Conservation (phyloP, 2,113 vertebrate genomes). For the Struthidea cinerea region DNA sequence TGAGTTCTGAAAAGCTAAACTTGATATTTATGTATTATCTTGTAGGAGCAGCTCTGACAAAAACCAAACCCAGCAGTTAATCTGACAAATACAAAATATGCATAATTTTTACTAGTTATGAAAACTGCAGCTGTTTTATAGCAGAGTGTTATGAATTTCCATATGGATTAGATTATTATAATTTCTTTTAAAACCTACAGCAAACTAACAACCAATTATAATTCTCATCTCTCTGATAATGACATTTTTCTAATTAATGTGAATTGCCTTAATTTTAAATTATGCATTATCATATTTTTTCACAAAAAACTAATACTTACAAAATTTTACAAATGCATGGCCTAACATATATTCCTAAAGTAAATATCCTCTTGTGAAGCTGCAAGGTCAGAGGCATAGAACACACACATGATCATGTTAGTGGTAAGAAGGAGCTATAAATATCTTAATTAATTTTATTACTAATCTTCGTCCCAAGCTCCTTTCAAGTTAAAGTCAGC, state of each 20-base stretch:
- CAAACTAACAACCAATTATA: background rate
- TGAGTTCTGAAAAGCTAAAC: slow-evolving; percentile 7
- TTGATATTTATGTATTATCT: slow-evolving; percentile 26
- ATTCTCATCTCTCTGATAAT: background rate
- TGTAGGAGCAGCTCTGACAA: slow-evolving; percentile 32
- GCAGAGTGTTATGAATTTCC: slow-evolving; percentile 53
- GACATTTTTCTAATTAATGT: background rate
- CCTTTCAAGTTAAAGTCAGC: background rate
- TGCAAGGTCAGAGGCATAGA: slow-evolving; percentile 28
- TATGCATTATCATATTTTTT: background rate
- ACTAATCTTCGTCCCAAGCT: background rate
- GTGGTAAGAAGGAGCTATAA: slow-evolving; percentile 24
- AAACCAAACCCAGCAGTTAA: slow-evolving; percentile 61
- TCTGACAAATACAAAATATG: slow-evolving; percentile 60
- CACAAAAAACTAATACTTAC: background rate
- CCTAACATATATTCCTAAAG: slow-evolving; percentile 13
- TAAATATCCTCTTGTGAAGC: background rate
- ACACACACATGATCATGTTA: background rate
- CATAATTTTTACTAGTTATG: slow-evolving; percentile 50
- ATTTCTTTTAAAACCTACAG: slow-evolving; percentile 53
- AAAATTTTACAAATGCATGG: background rate
- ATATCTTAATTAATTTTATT: slow-evolving; percentile 49
- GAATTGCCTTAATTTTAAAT: slow-evolving; percentile 33
- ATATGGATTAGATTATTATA: slow-evolving; percentile 54
- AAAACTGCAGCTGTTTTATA: slow-evolving; percentile 58